Conservation (phyloP, 2,888 invertebrate species). For the Ectemnius cavifrons region DNA sequence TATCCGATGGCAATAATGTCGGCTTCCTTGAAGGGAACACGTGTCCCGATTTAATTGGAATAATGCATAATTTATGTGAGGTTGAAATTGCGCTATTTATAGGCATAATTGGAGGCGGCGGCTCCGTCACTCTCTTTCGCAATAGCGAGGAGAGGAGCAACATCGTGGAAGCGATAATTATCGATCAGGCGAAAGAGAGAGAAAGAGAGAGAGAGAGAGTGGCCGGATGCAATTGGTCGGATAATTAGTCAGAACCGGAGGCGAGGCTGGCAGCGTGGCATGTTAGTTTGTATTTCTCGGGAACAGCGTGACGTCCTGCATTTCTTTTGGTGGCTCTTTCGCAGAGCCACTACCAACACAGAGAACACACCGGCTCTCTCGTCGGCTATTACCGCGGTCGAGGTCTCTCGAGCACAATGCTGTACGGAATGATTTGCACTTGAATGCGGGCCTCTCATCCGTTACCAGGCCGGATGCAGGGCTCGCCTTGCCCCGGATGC, state of each 20-base stretch:
- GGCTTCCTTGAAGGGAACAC: neutral
- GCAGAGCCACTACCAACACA: too few relatives aligned
- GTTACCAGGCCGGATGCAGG: conserved; percentile 65
- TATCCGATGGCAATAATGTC: conserved; percentile 32
- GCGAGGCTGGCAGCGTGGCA: neutral
- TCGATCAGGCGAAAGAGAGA: neutral
- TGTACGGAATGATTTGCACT: conserved; percentile 70
- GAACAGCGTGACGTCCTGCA: neutral
- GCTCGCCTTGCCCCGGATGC: conserved; percentile 59
- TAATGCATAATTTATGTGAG: conserved; percentile 40
- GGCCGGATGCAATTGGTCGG: conserved; percentile 1
- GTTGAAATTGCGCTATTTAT: too few relatives aligned
- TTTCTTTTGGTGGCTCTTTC: conserved; percentile 5
- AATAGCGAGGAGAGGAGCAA: too few relatives aligned
- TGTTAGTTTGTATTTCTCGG: neutral
- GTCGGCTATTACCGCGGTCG: conserved; percentile 42
- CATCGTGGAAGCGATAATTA: neutral
- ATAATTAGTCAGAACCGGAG: neutral
- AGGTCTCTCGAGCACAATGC: conserved; percentile 59
- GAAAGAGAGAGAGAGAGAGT: neutral
- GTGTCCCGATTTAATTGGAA: conserved; percentile 31
- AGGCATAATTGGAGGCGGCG: too few relatives aligned
- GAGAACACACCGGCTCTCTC: neutral
- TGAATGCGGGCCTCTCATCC: conserved; percentile 64
- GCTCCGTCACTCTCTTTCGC: too few relatives aligned